Evolutionary conservation across 2,888 invertebrate species (phyloP).

Genomic region (Trichogramma evanescens): DNA sequence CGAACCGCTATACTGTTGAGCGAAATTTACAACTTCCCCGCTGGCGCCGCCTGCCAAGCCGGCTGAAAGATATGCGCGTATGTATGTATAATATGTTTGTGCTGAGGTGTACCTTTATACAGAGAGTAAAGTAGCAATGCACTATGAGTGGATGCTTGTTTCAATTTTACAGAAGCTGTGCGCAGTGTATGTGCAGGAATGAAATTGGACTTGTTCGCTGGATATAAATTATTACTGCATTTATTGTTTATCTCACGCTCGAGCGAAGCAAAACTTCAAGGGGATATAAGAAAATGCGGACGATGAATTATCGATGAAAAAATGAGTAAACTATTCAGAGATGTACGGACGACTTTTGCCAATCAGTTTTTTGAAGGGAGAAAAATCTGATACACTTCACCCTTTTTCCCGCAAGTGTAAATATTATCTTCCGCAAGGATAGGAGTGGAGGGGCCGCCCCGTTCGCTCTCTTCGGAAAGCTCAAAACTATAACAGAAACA

Average conservation of each 20-base stretch:
- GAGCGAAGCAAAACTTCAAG: no score
- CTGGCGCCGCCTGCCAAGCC: neutral
- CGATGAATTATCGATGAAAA: no score
- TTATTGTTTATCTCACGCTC: no score
- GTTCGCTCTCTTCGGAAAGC: neutral
- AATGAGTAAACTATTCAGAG: neutral
- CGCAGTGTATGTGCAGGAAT: neutral
- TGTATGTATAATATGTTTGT: no score
- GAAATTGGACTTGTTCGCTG: no score
- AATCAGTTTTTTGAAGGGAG: neutral
- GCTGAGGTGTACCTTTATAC: neutral
- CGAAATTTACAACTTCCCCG: conserved; percentile 18
- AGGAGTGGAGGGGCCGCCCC: neutral
- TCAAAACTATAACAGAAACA: neutral
- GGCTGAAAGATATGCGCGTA: conserved; percentile 11
- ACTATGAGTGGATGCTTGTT: neutral
- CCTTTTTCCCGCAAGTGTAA: neutral
- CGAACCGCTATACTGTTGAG: neutral
- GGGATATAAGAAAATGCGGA: neutral
- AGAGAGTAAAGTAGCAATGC: neutral
- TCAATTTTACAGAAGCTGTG: conserved; percentile 1
- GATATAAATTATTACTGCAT: no score
- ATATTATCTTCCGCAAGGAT: conserved; percentile 2
- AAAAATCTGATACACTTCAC: neutral
- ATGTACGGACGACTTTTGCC: neutral